A percentile compares a stretch with the other conserved stretches of the same genome.
Conservation (phyloP, 1,140 invertebrate species). For the Mactra quadrangularis region DNA sequence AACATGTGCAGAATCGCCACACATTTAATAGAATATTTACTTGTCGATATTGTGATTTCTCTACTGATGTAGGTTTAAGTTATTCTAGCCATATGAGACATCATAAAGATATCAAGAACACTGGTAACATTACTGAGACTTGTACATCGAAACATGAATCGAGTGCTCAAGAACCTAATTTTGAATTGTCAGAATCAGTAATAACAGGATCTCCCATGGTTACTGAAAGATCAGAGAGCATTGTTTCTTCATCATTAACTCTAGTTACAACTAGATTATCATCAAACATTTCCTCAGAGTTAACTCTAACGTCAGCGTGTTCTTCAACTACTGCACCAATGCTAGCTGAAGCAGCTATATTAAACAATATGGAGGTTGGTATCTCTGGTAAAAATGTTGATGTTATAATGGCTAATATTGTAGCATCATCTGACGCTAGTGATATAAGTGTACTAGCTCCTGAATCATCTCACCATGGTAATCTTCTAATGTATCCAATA, state of each 20-base stretch:
- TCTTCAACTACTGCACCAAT: not conserved
- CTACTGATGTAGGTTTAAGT: constrained; percentile 37
- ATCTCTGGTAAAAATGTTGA: constrained; percentile 44
- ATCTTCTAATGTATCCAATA: constrained; percentile 37
- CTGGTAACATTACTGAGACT: not conserved
- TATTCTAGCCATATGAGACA: constrained; percentile 50
- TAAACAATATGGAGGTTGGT: constrained; percentile 12
- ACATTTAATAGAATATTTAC: constrained; percentile 47
- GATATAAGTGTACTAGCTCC: constrained; percentile 31
- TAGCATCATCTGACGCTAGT: constrained; percentile 10
- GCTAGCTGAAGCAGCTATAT: constrained; percentile 10
- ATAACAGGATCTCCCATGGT: no score
- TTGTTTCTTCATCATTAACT: not conserved
- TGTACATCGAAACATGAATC: no score
- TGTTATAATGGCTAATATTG: constrained; percentile 39
- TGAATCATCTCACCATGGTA: not conserved
- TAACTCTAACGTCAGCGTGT: not conserved
- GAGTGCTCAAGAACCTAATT: no score
- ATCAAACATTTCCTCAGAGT: not conserved
- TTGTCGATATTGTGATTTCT: constrained; percentile 41
- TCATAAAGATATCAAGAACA: constrained; percentile 13
- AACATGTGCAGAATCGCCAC: constrained; percentile 43
- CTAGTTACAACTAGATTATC: not conserved
- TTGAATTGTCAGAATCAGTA: no score
- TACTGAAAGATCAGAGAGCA: no score